Evolutionary conservation across 2,888 invertebrate genomes (phyloP), one percentile per base, ranked within the genome.

Genomic region (Xanthia togata): DNA sequence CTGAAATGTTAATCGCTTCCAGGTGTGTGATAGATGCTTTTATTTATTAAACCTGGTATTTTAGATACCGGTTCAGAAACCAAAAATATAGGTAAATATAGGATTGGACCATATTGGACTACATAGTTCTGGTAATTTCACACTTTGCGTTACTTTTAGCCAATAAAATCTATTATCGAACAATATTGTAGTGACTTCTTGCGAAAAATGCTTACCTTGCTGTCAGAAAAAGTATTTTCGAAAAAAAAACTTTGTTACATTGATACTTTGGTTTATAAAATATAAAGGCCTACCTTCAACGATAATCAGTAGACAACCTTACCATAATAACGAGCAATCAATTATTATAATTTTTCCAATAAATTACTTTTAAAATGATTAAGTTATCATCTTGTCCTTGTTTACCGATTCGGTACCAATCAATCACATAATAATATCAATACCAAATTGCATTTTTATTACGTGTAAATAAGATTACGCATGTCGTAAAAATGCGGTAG

Each of bases 341-440:
- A 71, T 76, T 76, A 81, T 81, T 62, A 72, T 73, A 57, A 67
- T 75, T 78, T 62, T 70, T 67, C n/a, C 69, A 41, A 81, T 75
- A 78, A 78, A 87, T 76, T 65, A 44, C 59, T 73, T 73, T 59
- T 70, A 70, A 72, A 78, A 68, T 38, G 0, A 76, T 65, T 55
- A 59, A 72, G 72, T 62, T 83, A 79, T 70, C 44, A 60, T n/a
- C 35, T 60, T 83, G 89, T 88, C 90, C 89, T 89, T 88, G 87
- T 73, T 81, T 75, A 77, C 77, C 73, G 64, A 80, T 89, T 81
- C 77, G 83, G 81, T 82, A 87, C 81, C 82, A 74, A 85, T 87
- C 84, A 87, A 88, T 89, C 86, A 89, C 23, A 60, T 47, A 53
- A 47, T 78, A 41, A 60, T 55, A 70, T 80, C 41, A 84, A 86